Base-by-base conservation (phyloP, 2,797 vertebrate genomes). In the Muscicapa striata region DNA sequence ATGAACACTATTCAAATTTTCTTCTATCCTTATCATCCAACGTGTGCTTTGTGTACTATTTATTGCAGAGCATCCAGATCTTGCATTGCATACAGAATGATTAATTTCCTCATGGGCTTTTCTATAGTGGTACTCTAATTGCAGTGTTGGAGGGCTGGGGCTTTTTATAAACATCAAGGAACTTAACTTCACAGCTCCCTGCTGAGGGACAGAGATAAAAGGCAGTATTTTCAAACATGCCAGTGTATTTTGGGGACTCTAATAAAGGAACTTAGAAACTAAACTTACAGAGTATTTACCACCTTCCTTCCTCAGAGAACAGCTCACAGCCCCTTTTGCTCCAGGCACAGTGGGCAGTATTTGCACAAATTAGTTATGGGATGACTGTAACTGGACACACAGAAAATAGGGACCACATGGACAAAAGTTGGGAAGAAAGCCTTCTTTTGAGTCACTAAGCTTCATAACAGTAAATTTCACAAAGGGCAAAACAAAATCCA, bases 151-250 rank as follows among this genome's bases (percentile, higher is more conserved):
- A 92, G 66, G 73, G 40, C 20, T 73, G 48, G 36, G 24, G 1
- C 1, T 30, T 51, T 93, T 76, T 85, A 16, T 54, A 90, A 84
- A 92, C 87, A 95, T 91, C 76, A 87, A 68, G 75, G 54, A 94
- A 90, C 75, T 95, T 91, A 90, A 79, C 93, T 96, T 86, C 74
- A 46, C 59, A 70, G 73, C 63, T 86, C 73, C 80, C 77, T 93
- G 70, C 89, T 96, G 95, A 90, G 87, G 61, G 92, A 86, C 70
- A 59, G 57, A 95, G 95, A 95, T 95, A 96, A 95, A 94, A 94
- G 87, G 63, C 85, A 94, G 5, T 74, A 84, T 94, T 94, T 93
- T 57, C 81, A 94, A 95, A 89, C 26, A n/a, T 43, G 67, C 22
- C 70, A 64, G 70, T 81, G 40, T 82, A 79, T 91, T 94, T 84